Base-by-base conservation (phyloP, 2,113 vertebrate genomes). In the Todiramphus saurophagus region DNA sequence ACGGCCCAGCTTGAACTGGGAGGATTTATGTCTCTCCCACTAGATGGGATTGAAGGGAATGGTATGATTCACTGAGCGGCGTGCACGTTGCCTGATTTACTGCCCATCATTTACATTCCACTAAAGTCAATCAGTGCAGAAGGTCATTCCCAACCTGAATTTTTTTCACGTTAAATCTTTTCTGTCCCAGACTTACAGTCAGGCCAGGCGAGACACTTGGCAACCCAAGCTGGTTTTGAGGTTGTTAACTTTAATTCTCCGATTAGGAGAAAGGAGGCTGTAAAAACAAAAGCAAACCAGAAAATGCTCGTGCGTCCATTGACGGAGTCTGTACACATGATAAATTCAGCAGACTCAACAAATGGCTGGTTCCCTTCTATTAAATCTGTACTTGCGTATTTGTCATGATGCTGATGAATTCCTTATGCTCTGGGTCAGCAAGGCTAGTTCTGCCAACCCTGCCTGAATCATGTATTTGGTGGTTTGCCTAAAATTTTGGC, bases 51-150 rank as follows among this genome's bases (percentile, higher is more conserved):
- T 98, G 98, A 97, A 98, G 98, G 97, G 97, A 98, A 97, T 87
- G 95, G 98, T 96, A 93, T 96, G 97, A 98, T 98, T 98, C 98
- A 98, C 83, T 82, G 95, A 97, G 97, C 77, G 51, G 85, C 23
- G 41, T 66, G 90, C 86, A 96, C 73, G 83, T 94, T 75, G 83
- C 88, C 97, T 98, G 98, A 99, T 99, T 99, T 99, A 99, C 97
- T 97, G 92, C 97, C 97, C 97, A 98, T 98, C 98, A 98, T 99
- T 99, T 98, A 98, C 97, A 98, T 97, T 97, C 97, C 88, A 94
- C 98, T 98, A 97, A 98, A 99, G 98, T 98, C 98, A 98, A 98
- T 98, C 98, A 98, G 98, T 95, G 97, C 96, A 96, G 98, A 99
- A 99, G 98, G 99, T 99, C 98, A 99, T 92, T 94, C 92, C 92